These are phyloP conservation scores for Cyprinodon brontotheroides DNA, from an alignment of 2,113 vertebrate genomes.

Conservation along the genomic window DNA sequence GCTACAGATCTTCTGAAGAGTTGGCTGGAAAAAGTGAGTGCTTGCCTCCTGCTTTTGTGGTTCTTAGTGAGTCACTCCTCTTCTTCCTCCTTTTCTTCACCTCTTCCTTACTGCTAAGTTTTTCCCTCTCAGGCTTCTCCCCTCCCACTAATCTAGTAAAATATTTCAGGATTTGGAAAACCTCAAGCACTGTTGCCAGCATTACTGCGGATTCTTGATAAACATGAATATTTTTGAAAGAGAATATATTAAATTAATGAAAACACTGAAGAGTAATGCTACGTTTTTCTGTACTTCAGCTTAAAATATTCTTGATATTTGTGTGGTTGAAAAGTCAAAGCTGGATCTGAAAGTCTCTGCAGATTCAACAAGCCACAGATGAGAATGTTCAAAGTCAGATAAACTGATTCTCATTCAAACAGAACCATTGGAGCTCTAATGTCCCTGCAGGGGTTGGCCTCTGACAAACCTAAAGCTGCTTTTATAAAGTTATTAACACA, in stretches of 20 bases:
- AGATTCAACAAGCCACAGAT: too few relatives aligned
- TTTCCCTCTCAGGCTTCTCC: constrained; percentile 1
- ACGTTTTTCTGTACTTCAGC: background rate
- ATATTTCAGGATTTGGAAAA: background rate
- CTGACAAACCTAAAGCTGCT: background rate
- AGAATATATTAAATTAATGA: background rate
- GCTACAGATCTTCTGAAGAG: constrained; percentile 24
- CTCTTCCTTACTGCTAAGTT: background rate
- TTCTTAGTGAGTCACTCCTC: constrained; percentile 27
- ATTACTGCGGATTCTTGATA: background rate
- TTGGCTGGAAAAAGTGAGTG: constrained; percentile 66
- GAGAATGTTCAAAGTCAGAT: too few relatives aligned
- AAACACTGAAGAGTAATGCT: background rate
- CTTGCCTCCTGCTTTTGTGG: constrained; percentile 30
- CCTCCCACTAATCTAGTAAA: background rate
- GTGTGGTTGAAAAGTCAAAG: background rate
- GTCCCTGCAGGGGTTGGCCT: background rate
- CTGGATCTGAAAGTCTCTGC: background rate
- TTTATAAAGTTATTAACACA: background rate
- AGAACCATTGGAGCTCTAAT: too few relatives aligned
- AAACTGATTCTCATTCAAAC: too few relatives aligned
- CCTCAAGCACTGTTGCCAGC: background rate
- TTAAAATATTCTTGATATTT: background rate
- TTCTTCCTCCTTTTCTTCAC: constrained; percentile 15
- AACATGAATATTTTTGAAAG: background rate